These are phyloP conservation scores for Chirona hameri DNA, from an alignment of 2,888 invertebrate genomes.

Conservation along the genomic window DNA sequence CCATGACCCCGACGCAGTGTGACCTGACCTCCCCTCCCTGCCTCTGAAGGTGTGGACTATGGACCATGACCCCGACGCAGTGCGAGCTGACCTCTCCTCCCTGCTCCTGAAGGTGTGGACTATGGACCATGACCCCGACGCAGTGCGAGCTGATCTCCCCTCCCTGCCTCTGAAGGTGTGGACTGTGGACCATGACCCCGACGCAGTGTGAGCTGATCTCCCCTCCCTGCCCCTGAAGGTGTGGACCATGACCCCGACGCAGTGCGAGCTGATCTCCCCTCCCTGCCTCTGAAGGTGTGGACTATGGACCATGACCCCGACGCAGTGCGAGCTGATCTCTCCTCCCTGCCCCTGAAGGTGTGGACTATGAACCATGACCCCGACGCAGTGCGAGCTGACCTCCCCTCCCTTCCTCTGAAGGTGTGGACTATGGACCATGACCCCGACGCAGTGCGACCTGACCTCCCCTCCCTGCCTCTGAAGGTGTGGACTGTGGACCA, in stretches of 20 bases:
- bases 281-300: constrained; percentile 56
- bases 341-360: constrained; percentile 53
- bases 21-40: constrained; percentile 68
- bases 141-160: constrained; percentile 76
- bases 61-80: constrained; percentile 74
- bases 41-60: constrained; percentile 58
- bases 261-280: constrained; percentile 76
- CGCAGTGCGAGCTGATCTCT: constrained; percentile 79
- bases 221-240: constrained; percentile 55
- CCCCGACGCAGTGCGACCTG: too few relatives aligned
- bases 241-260: constrained; percentile 79
- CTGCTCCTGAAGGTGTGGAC: constrained; percentile 54
- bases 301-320: constrained; percentile 76
- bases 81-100: too few relatives aligned
- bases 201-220: too few relatives aligned
- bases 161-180: constrained; percentile 49
- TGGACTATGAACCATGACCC: constrained; percentile 81
- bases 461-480: constrained; percentile 59
- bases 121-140: constrained; percentile 83
- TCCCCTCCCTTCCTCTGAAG: constrained; percentile 55
- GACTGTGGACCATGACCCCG: constrained; percentile 79
- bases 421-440: constrained; percentile 76
- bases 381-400: too few relatives aligned
- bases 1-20: too few relatives aligned
- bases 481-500: constrained; percentile 72